Evolutionary conservation across 2,797 vertebrate genomes (phyloP).

Genomic region (Bradypodion ventrale): DNA sequence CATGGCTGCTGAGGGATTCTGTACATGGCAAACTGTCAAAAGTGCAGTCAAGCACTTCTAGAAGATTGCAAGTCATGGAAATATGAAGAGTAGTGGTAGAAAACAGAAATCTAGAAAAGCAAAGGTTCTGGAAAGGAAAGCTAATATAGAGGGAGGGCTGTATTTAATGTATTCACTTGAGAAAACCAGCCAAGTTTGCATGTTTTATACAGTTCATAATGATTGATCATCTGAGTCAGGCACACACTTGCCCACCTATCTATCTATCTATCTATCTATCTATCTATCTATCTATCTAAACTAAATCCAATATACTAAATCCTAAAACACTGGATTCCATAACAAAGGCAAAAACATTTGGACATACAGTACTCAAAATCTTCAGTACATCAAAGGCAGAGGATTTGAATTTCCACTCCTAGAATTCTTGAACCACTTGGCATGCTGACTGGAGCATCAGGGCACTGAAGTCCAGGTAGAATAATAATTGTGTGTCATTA

Average conservation of each 20-base stretch:
- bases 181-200: neutral
- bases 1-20: no score
- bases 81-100: neutral
- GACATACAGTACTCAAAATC: no score
- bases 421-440: neutral
- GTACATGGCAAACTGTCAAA: neutral
- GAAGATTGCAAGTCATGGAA: neutral
- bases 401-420: neutral
- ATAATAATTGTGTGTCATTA: no score
- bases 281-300: no score
- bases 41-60: no score
- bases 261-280: no score
- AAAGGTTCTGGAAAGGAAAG: neutral
- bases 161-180: neutral
- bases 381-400: neutral
- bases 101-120: neutral
- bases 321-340: neutral
- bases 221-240: slow-evolving; percentile 64
- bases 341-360: neutral
- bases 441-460: no score
- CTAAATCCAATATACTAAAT: slow-evolving; percentile 34
- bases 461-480: no score
- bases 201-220: neutral
- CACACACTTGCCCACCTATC: slow-evolving; percentile 17
- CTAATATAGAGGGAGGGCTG: neutral